Evolutionary conservation across 2,888 invertebrate species (phyloP).

Genomic region (Xylophagus ater): DNA sequence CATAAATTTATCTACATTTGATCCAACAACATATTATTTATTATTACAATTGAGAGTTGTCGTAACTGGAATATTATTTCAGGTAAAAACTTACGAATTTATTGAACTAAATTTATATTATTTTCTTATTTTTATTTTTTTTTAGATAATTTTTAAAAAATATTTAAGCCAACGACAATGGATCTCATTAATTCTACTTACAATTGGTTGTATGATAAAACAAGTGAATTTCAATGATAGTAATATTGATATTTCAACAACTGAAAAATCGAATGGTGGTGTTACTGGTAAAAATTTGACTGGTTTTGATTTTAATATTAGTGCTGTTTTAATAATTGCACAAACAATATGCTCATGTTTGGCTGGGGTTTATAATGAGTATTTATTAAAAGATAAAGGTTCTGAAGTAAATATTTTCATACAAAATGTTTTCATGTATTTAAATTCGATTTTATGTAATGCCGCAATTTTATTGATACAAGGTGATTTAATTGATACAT

Average conservation of each 20-base stretch:
- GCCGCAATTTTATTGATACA: slow-evolving; percentile 55
- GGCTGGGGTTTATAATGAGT: slow-evolving; percentile 94
- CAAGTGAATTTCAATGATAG: slow-evolving; percentile 51
- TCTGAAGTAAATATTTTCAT: slow-evolving; percentile 78
- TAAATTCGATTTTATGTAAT: slow-evolving; percentile 90
- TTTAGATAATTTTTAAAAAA: slow-evolving; percentile 74
- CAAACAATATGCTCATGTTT: slow-evolving; percentile 86
- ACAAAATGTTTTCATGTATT: slow-evolving; percentile 92
- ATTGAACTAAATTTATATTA: background rate
- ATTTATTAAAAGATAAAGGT: slow-evolving; percentile 76
- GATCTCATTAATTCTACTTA: slow-evolving; percentile 76
- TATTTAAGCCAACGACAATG: slow-evolving; percentile 71
- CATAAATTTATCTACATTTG: slow-evolving; percentile 79
- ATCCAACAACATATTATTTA: slow-evolving; percentile 89
- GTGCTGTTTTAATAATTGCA: slow-evolving; percentile 54
- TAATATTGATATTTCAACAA: slow-evolving; percentile 18
- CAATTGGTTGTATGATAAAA: slow-evolving; percentile 84
- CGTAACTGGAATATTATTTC: slow-evolving; percentile 82
- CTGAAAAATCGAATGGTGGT: slow-evolving; percentile 3
- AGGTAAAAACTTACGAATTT: slow-evolving; percentile 45
- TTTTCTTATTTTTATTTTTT: slow-evolving; percentile 11
- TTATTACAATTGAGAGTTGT: slow-evolving; percentile 85
- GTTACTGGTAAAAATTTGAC: slow-evolving; percentile 29
- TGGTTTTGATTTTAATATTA: slow-evolving; percentile 45
- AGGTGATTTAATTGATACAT: slow-evolving; percentile 52